These are phyloP conservation scores for Scaptodrosophila latifasciaeformis DNA, from an alignment of 2,888 invertebrate species.

Conservation along the genomic window DNA sequence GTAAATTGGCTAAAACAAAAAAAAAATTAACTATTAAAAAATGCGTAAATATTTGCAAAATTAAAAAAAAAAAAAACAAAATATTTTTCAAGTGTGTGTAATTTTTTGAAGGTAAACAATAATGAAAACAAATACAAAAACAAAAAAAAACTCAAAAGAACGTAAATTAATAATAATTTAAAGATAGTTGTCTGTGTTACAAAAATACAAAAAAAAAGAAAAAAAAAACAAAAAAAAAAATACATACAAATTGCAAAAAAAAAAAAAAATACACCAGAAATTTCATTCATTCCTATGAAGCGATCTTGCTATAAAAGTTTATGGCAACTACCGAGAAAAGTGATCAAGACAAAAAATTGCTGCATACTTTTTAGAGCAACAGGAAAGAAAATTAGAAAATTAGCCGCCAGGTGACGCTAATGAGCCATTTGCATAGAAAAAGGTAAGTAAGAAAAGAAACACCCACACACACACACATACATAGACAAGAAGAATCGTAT, in stretches of 20 bases:
- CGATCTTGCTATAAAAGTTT: constrained; percentile 18
- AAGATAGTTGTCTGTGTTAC: constrained; percentile 65
- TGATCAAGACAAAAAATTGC: constrained; percentile 8
- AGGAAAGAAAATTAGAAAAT: too few relatives aligned
- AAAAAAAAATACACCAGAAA: not conserved
- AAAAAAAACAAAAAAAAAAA: not conserved
- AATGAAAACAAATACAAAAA: constrained; percentile 34
- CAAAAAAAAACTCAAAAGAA: constrained; percentile 24
- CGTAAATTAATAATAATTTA: constrained; percentile 57
- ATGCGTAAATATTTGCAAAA: constrained; percentile 19
- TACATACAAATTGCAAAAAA: constrained; percentile 19
- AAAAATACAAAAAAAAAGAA: constrained; percentile 47
- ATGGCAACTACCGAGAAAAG: not conserved
- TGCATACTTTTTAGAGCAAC: constrained; percentile 16
- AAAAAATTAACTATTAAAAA: constrained; percentile 15
- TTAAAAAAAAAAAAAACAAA: constrained; percentile 27
- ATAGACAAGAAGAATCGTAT: too few relatives aligned
- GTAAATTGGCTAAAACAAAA: constrained; percentile 12
- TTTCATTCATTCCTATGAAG: constrained; percentile 4
- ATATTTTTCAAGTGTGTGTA: constrained; percentile 69
- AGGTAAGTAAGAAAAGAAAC: too few relatives aligned
- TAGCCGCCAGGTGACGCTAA: constrained; percentile 28
- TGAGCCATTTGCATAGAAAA: not conserved
- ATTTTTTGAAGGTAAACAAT: constrained; percentile 64
- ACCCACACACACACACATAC: not conserved